Evolutionary conservation across 2,888 invertebrate species (phyloP).

Genomic region (Drosophila subquinaria): DNA sequence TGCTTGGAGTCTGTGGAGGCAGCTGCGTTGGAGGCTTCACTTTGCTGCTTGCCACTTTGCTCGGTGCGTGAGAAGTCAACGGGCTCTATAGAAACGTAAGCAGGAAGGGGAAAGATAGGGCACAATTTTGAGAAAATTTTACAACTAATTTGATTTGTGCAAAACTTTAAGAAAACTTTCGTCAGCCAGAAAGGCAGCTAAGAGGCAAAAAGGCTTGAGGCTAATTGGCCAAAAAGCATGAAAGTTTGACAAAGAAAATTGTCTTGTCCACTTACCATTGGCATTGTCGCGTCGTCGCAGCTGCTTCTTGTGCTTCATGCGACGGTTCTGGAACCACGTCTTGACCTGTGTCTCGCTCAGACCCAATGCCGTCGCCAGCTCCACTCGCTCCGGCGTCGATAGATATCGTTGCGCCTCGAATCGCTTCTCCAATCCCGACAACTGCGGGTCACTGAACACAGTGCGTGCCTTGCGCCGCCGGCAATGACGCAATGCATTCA

Average conservation of each 20-base stretch:
- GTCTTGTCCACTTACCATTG: constrained; percentile 81
- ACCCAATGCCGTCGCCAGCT: constrained; percentile 95
- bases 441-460: constrained; percentile 93
- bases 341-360: constrained; percentile 98
- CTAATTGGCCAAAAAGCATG: constrained; percentile 60
- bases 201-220: constrained; percentile 51
- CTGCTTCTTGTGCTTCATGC: constrained; percentile 99
- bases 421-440: constrained; percentile 95
- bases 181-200: constrained; percentile 24
- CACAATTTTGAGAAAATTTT: constrained; percentile 55
- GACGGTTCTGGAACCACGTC: constrained; percentile 98
- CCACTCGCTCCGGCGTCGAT: constrained; percentile 98
- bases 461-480: constrained; percentile 98
- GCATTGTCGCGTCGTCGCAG: constrained; percentile 86
- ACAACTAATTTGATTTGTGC: constrained; percentile 67
- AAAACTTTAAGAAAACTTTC: constrained; percentile 65
- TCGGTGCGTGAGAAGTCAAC: constrained; percentile 86
- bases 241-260: constrained; percentile 58
- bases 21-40: constrained; percentile 39
- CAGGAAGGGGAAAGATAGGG: not conserved
- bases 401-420: constrained; percentile 97
- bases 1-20: constrained; percentile 51
- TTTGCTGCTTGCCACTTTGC: constrained; percentile 58
- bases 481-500: constrained; percentile 94
- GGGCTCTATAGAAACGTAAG: constrained; percentile 78